Percentiles rank a stretch among this genome's conserved stretches.
phyloP scores from a whole-genome alignment of 1,140 invertebrate genomes.

The Philotrypesis tridentata region DNA sequence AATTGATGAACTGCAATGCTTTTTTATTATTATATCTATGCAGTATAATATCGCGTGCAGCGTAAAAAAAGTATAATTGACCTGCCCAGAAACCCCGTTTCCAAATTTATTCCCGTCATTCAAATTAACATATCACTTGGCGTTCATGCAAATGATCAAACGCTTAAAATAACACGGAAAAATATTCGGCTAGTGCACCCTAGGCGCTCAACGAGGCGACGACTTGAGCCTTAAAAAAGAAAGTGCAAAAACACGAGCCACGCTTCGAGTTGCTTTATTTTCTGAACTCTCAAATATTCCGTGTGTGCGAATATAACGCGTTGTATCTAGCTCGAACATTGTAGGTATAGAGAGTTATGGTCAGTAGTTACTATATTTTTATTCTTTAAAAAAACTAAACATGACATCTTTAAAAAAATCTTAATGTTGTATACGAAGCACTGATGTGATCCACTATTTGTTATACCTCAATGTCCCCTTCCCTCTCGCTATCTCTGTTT shows the following conservation, averaged over 20 bases:
- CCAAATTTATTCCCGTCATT: slow-evolving; percentile 12
- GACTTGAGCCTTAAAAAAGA: background rate
- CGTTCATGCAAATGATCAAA: slow-evolving; percentile 38
- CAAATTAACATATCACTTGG: slow-evolving; percentile 36
- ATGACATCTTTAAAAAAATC: slow-evolving; percentile 45
- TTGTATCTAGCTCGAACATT: background rate
- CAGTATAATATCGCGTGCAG: background rate
- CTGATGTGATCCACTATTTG: slow-evolving; percentile 5
- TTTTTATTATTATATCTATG: background rate
- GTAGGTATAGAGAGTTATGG: background rate
- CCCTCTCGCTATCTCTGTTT: background rate
- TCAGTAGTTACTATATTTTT: background rate
- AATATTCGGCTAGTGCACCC: slow-evolving; percentile 12
- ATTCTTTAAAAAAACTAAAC: slow-evolving; percentile 41
- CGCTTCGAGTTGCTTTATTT: background rate
- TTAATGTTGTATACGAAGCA: slow-evolving; percentile 28
- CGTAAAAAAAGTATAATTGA: background rate
- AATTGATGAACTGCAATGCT: too few species aligned
- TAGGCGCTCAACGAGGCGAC: background rate
- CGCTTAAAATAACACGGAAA: slow-evolving; percentile 6
- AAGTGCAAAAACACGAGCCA: slow-evolving; percentile 26
- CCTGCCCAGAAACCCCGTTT: background rate
- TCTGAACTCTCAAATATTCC: background rate
- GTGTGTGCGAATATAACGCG: background rate
- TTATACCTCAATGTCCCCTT: background rate